phyloP scores from a whole-genome alignment of 2,888 invertebrate species.

The Cheilosia variabilis region DNA sequence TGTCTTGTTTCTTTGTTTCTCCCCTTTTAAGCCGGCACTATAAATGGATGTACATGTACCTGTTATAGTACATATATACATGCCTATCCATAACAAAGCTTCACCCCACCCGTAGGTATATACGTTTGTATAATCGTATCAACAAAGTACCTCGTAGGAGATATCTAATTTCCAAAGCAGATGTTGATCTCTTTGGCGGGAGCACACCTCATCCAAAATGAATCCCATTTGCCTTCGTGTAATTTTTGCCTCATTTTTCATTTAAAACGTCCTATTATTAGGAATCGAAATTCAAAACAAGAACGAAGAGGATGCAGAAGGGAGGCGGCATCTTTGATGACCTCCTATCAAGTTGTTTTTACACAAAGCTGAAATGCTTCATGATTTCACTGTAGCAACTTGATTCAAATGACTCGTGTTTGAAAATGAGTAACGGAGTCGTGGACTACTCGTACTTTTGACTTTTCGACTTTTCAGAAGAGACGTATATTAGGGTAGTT shows the following conservation, averaged over 20 bases:
- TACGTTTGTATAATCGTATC: neutral
- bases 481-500: no score
- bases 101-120: neutral
- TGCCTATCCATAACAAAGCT: neutral
- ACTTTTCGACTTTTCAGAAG: no score
- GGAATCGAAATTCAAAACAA: slow-evolving; percentile 43
- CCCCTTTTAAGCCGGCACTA: neutral
- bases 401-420: no score
- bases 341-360: neutral
- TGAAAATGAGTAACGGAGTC: no score
- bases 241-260: slow-evolving; percentile 26
- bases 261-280: slow-evolving; percentile 50
- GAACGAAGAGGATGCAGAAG: slow-evolving; percentile 5
- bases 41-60: neutral
- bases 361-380: no score
- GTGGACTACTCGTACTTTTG: no score
- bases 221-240: slow-evolving; percentile 22
- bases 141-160: neutral
- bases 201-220: slow-evolving; percentile 43
- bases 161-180: slow-evolving; percentile 2
- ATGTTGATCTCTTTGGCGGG: neutral
- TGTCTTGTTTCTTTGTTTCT: slow-evolving; percentile 32
- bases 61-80: neutral
- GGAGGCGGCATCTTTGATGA: neutral
- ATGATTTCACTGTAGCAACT: no score